Conservation (phyloP, 2,888 invertebrate species). For the Harpalus rufipes region DNA sequence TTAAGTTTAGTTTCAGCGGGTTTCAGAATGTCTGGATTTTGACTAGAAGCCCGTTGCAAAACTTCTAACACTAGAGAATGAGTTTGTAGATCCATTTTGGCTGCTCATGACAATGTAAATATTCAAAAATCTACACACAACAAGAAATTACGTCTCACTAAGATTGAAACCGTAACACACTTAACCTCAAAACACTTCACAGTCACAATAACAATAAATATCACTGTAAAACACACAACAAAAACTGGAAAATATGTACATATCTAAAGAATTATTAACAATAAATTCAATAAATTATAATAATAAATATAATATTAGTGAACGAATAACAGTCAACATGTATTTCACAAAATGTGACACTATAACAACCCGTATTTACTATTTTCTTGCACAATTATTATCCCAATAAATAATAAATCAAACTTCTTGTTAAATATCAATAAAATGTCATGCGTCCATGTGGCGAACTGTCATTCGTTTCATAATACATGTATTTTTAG, state of each 20-base stretch:
- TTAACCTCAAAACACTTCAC: conserved; percentile 7
- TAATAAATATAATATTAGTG: not conserved
- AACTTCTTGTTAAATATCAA: conserved; percentile 40
- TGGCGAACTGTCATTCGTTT: conserved; percentile 58
- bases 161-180: conserved; percentile 9
- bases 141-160: conserved; percentile 15
- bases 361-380: not conserved
- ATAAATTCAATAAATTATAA: not conserved
- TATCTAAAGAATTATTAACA: not conserved
- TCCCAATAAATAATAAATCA: not conserved
- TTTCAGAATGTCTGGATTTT: conserved; percentile 89
- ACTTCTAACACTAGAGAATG: conserved; percentile 85
- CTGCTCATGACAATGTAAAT: conserved; percentile 63
- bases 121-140: conserved; percentile 52
- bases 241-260: not conserved
- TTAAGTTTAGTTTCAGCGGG: conserved; percentile 92
- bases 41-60: conserved; percentile 90
- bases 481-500: conserved; percentile 31
- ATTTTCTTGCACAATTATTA: not conserved
- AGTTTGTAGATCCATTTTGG: conserved; percentile 79
- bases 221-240: not conserved
- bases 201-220: not conserved
- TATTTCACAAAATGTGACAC: not conserved
- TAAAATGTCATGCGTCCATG: conserved; percentile 56
- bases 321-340: not conserved